Conservation (phyloP, 2,888 invertebrate species). For the Amorpha juglandis region DNA sequence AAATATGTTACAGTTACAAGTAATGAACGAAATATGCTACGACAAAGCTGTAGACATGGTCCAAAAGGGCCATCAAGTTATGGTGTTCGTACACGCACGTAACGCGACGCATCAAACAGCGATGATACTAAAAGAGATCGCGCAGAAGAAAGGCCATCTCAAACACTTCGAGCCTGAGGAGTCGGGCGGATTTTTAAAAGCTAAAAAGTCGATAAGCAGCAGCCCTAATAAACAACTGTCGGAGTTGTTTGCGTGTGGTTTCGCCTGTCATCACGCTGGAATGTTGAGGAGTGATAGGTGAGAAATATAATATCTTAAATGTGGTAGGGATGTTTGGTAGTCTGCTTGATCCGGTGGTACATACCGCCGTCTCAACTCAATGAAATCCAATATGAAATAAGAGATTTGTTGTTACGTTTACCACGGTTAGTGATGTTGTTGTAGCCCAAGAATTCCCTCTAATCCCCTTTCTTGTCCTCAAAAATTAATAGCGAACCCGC, state of each 20-base stretch:
- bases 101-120: constrained; percentile 97
- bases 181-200: constrained; percentile 85
- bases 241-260: constrained; percentile 93
- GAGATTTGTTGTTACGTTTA: no score
- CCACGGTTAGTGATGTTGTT: no score
- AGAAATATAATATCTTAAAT: constrained; percentile 30
- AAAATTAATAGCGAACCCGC: no score
- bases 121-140: constrained; percentile 91
- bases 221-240: constrained; percentile 92
- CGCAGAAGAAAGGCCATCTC: constrained; percentile 89
- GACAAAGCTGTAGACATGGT: constrained; percentile 95
- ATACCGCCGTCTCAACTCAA: no score
- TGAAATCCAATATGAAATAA: no score
- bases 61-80: constrained; percentile 95
- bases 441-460: no score
- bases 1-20: constrained; percentile 79
- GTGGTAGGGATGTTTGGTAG: background rate
- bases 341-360: no score
- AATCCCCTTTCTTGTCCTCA: no score
- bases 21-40: constrained; percentile 97
- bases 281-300: constrained; percentile 94
- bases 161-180: constrained; percentile 88
- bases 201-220: constrained; percentile 87
- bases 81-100: constrained; percentile 99
- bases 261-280: constrained; percentile 98